These are phyloP conservation scores for Geophilus truncorum DNA, from an alignment of 2,888 invertebrate species.

Conservation along the genomic window DNA sequence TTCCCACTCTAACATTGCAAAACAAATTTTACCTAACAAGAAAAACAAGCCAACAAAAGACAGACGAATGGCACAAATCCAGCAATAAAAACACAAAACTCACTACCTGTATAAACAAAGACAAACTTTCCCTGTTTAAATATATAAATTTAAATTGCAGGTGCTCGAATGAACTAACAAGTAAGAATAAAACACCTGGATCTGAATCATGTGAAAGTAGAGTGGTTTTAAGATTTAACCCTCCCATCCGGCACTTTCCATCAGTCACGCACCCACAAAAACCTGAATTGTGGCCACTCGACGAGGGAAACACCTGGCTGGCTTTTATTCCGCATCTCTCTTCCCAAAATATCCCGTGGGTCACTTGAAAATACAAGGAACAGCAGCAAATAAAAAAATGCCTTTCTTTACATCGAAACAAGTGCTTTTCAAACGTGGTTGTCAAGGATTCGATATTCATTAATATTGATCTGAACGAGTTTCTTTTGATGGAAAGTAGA, in stretches of 20 bases:
- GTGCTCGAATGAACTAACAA: background rate
- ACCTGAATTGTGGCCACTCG: background rate
- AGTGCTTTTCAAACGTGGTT: too few relatives aligned
- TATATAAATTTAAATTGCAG: too few relatives aligned
- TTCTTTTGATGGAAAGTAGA: too few relatives aligned
- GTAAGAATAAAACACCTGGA: background rate
- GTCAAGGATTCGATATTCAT: too few relatives aligned
- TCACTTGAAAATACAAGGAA: background rate
- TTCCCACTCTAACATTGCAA: too few relatives aligned
- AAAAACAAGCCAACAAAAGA: background rate
- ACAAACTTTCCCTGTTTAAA: too few relatives aligned
- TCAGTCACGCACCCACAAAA: background rate
- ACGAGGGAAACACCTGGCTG: background rate
- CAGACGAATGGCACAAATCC: background rate
- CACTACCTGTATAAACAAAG: too few relatives aligned
- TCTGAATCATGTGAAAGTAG: background rate
- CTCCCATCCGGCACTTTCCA: background rate
- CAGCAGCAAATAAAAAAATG: too few relatives aligned
- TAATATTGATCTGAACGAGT: too few relatives aligned
- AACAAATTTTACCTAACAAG: background rate
- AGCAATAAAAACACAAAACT: background rate
- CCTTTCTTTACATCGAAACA: too few relatives aligned
- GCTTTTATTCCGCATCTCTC: background rate
- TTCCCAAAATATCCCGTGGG: background rate
- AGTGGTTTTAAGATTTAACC: background rate